These are phyloP conservation scores for Alosa sapidissima DNA, from an alignment of 2,797 vertebrate species.

Conservation along the genomic window DNA sequence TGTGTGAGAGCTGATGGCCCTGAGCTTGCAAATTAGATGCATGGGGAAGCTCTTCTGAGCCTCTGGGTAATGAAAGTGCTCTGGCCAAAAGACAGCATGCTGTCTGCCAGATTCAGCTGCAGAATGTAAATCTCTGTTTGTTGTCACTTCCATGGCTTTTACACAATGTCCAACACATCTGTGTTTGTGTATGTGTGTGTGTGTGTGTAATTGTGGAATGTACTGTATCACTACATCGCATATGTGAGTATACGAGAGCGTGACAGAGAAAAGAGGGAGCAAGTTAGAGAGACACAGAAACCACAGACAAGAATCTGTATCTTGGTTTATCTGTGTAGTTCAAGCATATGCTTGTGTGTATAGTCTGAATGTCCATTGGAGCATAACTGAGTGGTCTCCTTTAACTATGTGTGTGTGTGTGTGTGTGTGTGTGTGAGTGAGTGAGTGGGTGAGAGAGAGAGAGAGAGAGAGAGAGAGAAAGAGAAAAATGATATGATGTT, in stretches of 20 bases:
- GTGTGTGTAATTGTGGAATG: background rate
- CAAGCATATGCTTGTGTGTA: background rate
- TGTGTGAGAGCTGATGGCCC: background rate
- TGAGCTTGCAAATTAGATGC: constrained; percentile 23
- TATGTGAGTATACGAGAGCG: background rate
- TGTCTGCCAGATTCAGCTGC: constrained; percentile 15
- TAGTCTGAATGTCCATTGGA: background rate
- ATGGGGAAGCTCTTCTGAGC: constrained; percentile 5
- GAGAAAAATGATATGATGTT: no score
- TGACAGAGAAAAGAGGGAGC: background rate
- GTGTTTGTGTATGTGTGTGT: background rate
- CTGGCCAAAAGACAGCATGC: background rate
- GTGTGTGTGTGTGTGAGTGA: background rate
- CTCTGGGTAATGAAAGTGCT: background rate
- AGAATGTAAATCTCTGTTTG: background rate
- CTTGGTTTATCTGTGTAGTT: background rate
- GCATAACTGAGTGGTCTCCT: background rate
- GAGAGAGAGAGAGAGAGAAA: background rate
- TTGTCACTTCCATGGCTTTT: constrained; percentile 18
- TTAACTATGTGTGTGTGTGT: background rate
- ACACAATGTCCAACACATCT: background rate
- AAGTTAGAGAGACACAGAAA: background rate
- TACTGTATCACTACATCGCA: background rate
- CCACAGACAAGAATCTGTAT: background rate
- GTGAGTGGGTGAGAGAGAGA: background rate